Conservation (phyloP, 2,113 vertebrate species). For the Reinhardtius hippoglossoides region DNA sequence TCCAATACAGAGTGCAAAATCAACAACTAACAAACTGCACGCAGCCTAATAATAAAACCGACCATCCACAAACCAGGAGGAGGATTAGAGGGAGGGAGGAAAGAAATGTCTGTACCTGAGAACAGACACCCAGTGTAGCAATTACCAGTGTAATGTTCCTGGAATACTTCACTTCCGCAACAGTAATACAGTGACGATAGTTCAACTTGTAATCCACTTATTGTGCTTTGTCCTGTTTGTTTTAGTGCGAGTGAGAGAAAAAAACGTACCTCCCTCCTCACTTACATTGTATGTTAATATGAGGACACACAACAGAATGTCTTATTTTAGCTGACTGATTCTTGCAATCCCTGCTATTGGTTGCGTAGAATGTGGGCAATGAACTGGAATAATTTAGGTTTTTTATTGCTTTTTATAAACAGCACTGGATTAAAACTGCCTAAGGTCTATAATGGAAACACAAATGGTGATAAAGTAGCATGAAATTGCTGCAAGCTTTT, state of each 20-base stretch:
- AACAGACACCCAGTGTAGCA: constrained; percentile 45
- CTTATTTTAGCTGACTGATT: neutral
- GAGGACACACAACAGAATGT: neutral
- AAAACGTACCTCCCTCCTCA: neutral
- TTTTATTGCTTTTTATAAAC: constrained; percentile 4
- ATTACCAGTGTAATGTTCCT: constrained; percentile 47
- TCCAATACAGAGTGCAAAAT: constrained; percentile 10
- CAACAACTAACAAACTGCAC: constrained; percentile 10
- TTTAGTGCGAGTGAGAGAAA: neutral
- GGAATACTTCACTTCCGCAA: constrained; percentile 32
- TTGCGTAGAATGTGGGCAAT: constrained; percentile 3
- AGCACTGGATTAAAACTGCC: constrained; percentile 3
- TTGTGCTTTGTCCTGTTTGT: constrained; percentile 42
- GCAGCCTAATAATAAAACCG: constrained; percentile 22
- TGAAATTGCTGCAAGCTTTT: constrained; percentile 19
- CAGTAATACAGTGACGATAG: constrained; percentile 41
- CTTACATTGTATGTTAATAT: neutral
- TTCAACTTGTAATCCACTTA: constrained; percentile 50
- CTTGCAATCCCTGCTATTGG: neutral
- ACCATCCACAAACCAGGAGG: constrained; percentile 11
- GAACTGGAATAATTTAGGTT: neutral
- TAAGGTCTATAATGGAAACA: constrained; percentile 13
- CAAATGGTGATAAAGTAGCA: constrained; percentile 20
- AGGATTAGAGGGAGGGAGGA: neutral
- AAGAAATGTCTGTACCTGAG: constrained; percentile 30